Percentiles rank a stretch among this genome's conserved stretches.
These are phyloP conservation scores for Zaprionus tsacasi DNA, from an alignment of 1,140 invertebrate species.

Conservation along the genomic window DNA sequence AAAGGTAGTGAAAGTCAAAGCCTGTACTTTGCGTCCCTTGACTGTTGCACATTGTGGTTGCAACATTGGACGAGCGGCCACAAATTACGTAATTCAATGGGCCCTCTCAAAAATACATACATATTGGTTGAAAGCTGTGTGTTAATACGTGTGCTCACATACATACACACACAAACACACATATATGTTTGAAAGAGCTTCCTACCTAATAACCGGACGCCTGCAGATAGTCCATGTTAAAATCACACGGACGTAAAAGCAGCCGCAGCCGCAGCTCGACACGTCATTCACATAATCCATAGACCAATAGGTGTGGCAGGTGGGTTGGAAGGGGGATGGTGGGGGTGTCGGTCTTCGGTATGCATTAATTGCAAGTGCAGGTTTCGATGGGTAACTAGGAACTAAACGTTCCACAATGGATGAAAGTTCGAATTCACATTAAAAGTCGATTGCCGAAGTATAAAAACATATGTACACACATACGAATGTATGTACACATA, in stretches of 20 bases:
- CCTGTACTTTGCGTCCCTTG: slow-evolving; percentile 15
- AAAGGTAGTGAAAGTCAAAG: slow-evolving; percentile 29
- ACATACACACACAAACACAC: not conserved
- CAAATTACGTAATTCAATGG: slow-evolving; percentile 52
- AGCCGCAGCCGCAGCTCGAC: not conserved
- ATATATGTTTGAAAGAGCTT: not conserved
- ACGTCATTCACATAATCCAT: slow-evolving; percentile 5
- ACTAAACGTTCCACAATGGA: not conserved
- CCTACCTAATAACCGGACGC: slow-evolving; percentile 6
- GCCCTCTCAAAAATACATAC: slow-evolving; percentile 34
- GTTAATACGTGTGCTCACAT: not conserved
- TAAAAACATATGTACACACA: not conserved
- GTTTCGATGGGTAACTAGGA: not conserved
- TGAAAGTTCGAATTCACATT: not conserved
- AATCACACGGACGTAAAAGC: slow-evolving; percentile 5
- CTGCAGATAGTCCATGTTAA: not conserved
- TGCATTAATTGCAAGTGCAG: slow-evolving; percentile 3
- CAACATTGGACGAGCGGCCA: slow-evolving; percentile 30
- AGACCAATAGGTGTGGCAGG: too few species aligned
- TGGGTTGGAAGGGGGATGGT: too few species aligned
- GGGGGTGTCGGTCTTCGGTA: not conserved
- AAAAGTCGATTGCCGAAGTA: not conserved
- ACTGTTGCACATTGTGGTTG: slow-evolving; percentile 27
- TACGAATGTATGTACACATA: not conserved
- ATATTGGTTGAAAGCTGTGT: slow-evolving; percentile 8